phyloP scores from a whole-genome alignment of 2,113 vertebrate species.

The Psammodynastes pulverulentus region DNA sequence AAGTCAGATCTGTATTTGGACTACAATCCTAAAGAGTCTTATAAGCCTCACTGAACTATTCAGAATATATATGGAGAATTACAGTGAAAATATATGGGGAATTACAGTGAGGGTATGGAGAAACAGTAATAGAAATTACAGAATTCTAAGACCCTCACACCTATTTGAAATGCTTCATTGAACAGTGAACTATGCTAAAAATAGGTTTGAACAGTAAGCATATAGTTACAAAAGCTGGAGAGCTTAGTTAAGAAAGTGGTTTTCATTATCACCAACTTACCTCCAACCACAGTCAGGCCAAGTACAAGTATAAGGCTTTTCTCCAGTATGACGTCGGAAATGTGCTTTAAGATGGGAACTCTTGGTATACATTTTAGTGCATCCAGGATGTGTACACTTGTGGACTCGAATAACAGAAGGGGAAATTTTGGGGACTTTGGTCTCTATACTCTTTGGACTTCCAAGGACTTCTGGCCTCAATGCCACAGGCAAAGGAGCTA shows the following conservation, averaged over 20 bases:
- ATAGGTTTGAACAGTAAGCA: not conserved
- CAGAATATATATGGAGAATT: too few relatives aligned
- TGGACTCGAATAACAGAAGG: conserved; percentile 69
- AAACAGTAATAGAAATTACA: not conserved
- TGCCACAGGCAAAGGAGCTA: conserved; percentile 77
- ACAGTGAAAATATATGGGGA: not conserved
- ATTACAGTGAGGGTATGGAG: not conserved
- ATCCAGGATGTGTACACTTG: conserved; percentile 82
- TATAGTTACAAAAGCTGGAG: not conserved
- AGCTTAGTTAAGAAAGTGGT: not conserved
- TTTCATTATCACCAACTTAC: conserved; percentile 53
- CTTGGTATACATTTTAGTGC: conserved; percentile 85
- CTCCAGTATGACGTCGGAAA: conserved; percentile 76
- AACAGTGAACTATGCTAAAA: not conserved
- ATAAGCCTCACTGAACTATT: not conserved
- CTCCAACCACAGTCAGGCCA: conserved; percentile 87
- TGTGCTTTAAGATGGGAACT: conserved; percentile 88
- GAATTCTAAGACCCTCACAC: not conserved
- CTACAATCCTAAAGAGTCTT: not conserved
- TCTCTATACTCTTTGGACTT: conserved; percentile 47
- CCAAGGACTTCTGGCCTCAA: conserved; percentile 53
- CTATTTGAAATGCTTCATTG: not conserved
- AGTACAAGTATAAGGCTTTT: conserved; percentile 83
- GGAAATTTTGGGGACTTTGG: conserved; percentile 46
- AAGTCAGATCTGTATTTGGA: not conserved